Base-by-base conservation (phyloP, 2,113 vertebrate species). In the Chaetorhynchus papuensis region DNA sequence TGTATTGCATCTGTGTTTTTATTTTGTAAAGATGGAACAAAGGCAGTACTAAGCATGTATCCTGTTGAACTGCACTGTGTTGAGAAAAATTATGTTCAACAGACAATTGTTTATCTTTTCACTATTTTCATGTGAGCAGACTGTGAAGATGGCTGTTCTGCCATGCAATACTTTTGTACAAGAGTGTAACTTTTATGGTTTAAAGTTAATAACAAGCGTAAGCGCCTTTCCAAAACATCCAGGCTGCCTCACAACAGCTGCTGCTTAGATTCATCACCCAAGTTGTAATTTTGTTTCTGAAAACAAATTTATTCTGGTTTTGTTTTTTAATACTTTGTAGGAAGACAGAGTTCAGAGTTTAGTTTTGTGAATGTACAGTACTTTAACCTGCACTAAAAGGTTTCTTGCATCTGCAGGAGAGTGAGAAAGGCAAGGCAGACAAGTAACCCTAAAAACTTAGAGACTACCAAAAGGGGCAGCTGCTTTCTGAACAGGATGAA, bases 111-210 rank as follows among this genome's bases (percentile, higher is more conserved):
- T 94, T 93, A 66, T 91, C 65, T 83, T 95, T 95, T 96, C 90
- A 87, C 80, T 92, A 27, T 90, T 94, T 96, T 90, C 86, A 47
- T 42, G 70, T 95, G 96, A 96, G 94, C 79, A 89, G 94, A 94
- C 97, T 97, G 89, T 97, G 97, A 96, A 95, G 71, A 84, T 91
- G 97, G 95, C 96, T 83, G 31, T 80, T 86, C 79, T 44, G 91
- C 97, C 97, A 76, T 33, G 87, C 64, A 86, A 75, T 88, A 49
- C 88, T 95, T 97, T 91, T 96, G 85, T 92, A 89, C 83, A 65
- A 54, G 87, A 91, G 74, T 93, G 69, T 87, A 70, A 94, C 87
- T 82, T 93, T 79, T 74, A 63, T 47, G 61, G 64, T 72, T 72
- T 66, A 42, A 85, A 85, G 85, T 64, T 93, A 70, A 60, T 30